A percentile compares a stretch with the other conserved stretches of the same genome.
These are phyloP conservation scores for Circaetus cinerascens DNA, from an alignment of 2,113 vertebrate genomes.

Conservation along the genomic window DNA sequence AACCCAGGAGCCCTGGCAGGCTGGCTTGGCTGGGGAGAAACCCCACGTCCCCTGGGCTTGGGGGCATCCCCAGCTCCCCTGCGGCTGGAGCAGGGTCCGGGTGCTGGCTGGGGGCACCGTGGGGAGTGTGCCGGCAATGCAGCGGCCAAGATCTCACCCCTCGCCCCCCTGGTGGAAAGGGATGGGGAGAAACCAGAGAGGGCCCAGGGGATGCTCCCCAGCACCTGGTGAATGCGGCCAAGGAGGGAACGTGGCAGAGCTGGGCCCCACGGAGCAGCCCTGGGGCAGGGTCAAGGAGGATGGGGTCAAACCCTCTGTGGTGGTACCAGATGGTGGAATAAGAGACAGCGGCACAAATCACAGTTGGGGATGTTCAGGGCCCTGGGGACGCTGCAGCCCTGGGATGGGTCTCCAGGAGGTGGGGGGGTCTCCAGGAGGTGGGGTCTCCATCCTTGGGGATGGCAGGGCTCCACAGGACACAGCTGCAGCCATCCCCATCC, in stretches of 20 bases:
- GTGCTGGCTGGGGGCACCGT: background rate
- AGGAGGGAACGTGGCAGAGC: background rate
- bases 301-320: background rate
- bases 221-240: background rate
- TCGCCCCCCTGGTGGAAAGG: background rate
- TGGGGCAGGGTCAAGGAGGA: background rate
- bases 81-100: background rate
- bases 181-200: background rate
- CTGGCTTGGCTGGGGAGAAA: background rate
- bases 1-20: slow-evolving; percentile 32
- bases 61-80: background rate
- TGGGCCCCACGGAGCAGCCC: background rate
- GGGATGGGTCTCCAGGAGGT: background rate
- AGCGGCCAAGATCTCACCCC: background rate
- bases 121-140: background rate
- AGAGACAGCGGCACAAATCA: background rate
- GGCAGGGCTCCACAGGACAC: background rate
- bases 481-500: background rate
- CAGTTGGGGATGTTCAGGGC: background rate
- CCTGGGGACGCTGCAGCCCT: background rate
- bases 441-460: background rate
- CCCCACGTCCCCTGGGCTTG: background rate
- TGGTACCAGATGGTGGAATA: background rate
- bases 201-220: background rate
- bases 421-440: background rate